Base-by-base conservation (phyloP, 1,140 invertebrate genomes). In the Drosophila lacertosa region DNA sequence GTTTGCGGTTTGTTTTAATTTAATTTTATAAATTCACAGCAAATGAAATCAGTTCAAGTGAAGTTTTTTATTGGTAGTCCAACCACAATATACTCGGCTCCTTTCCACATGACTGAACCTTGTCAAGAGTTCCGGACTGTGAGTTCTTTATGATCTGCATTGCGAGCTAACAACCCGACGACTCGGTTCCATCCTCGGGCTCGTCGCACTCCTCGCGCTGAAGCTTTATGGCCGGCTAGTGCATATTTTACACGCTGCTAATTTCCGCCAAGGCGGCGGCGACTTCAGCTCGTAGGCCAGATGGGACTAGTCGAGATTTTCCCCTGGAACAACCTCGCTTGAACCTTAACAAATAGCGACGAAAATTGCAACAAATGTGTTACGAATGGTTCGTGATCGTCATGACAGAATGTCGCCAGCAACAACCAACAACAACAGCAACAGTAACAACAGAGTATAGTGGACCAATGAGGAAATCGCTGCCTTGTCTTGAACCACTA, bases 281-380 rank as follows among this genome's bases (percentile, higher is more conserved):
- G 44, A 57, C 32, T 10, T 32, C 35, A 18, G 42, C 55, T 24
- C 20, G 53, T 24, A 44, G 26, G 37, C 37, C 29, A 60, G 64
- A 45, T 67, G 55, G 10, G 42, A 45, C 35, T 16, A 39, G 54
- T 50, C 55, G 57, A 24, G 45, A 55, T 76, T 59, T 59, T 51
- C 15, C 24, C 20, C 29, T 59, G 47, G 60, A 42, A 54, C 79
- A 80, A 81, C 65, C 77, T 77, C 76, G 11, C 40, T 70, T 86
- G 69, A 86, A 86, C 81, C 81, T 71, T 86, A 86, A 86, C 81
- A 86, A 86, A 86, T 86, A 86, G 81, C 81, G 81, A 86, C 81
- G 82, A 86, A 86, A 86, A 86, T 86, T 86, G 81, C 81, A 86
- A 86, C 81, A 86, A 86, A 86, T 86, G 81, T 86, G 81, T 86